Base-by-base conservation (phyloP, 1,140 invertebrate species). In the Drosophila nigrodunni region DNA sequence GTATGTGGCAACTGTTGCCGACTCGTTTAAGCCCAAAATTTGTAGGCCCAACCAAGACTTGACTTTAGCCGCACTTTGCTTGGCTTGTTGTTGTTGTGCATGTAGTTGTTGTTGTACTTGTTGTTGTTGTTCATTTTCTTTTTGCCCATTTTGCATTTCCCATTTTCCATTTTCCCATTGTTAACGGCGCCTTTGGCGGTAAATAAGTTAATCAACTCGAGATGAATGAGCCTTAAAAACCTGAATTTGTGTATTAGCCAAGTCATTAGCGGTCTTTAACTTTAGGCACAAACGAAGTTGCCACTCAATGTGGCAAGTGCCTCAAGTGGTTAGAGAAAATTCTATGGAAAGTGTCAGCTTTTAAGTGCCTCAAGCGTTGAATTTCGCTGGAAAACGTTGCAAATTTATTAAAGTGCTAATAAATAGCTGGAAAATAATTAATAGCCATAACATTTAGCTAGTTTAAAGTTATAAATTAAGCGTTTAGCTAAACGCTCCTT, bases 171-270 rank as follows among this genome's bases (percentile, higher is more conserved):
- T 47, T 52, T 15, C 13, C 35, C 13, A 30, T 64, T 39, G 59
- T 57, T 71, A 64, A 55, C 59, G 39, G 18, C 52, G 13, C 62
- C 15, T 43, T 50, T 50, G 46, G 61, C 35, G 10, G 37, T 39
- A 54, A 69, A 11, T n/a, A 55, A 62, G 59, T 64, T 71, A 54
- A 71, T 55, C 68, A 61, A 52, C 5, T 50, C 30, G 13, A 30
- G 46, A 60, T 21, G 57, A 68, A 68, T 50, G 35, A 43, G 55
- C 46, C 57, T 43, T 43, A 30, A 11, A 58, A 34, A 18, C 30
- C 1, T 4, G n/a, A 34, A 37, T 37, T 47, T 54, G 25, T 54
- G 49, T 50, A 39, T 47, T 30, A 21, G 30, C 3, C 41, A 52
- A 30, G 47, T 13, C 30, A 55, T 34, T 52, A 30, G n/a, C 44